Base-by-base conservation (phyloP, 2,797 vertebrate genomes). In the Dicrostonyx torquatus region DNA sequence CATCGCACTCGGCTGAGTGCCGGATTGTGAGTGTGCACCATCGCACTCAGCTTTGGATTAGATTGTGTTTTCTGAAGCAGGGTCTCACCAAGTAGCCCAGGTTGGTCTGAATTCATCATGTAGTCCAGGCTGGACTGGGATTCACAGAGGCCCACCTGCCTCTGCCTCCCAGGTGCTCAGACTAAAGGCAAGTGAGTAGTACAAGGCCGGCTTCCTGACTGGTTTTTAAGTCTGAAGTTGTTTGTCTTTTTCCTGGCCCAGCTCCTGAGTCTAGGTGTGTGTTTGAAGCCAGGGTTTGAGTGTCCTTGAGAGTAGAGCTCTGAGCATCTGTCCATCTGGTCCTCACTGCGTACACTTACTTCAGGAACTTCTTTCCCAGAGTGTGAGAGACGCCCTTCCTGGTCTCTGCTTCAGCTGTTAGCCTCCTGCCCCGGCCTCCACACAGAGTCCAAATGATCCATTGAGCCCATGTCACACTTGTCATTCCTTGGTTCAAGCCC, bases 291-390 rank as follows among this genome's bases (percentile, higher is more conserved):
- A 0, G 2, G 0, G 26, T 4, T 45, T 43, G 26, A 43, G 12
- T 45, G 3, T 87, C 37, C 53, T 53, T 70, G 2, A 31, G 76
- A 3, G 26, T 4, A 64, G 43, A 53, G 14, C 75, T 0, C 31
- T 17, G 40, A 26, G 24, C 31, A 6, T 37, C 20, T 26, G 3
- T 8, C 37, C 34, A 17, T 18, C 45, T 6, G 8, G 0, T 48
- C 77, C 11, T 48, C 48, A 2, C 15, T 50, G 20, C 29, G 3
- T 5, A 12, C 79, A 15, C 66, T 29, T 14, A 17, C 53, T 50
- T 45, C 31, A 37, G 24, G 84, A 76, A 7, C 79, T 48, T 73
- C 48, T 75, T 34, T 13, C 4, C 37, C 5, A 1, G 11, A 14
- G 68, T 22, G 0, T 37, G n/a, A 68, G 68, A 79, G 6, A 15